Base-by-base conservation (phyloP, 2,888 invertebrate genomes). In the Hypomecis punctinalis region DNA sequence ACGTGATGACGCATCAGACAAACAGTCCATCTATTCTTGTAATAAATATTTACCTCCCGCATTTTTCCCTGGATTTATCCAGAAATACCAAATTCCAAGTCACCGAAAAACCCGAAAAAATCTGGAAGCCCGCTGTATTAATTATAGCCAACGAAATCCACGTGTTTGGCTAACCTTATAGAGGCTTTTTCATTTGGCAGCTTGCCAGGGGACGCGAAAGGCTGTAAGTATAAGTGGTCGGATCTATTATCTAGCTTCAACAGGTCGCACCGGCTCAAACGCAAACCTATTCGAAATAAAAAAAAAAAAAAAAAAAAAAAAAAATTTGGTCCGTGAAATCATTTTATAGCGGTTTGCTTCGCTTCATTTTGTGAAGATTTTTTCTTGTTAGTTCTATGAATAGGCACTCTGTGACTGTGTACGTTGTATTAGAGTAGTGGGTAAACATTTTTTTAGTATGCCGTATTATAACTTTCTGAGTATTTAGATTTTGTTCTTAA, bases 171-270 rank as follows among this genome's bases (percentile, higher is more conserved):
- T 49, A 1, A 36, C 37, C 11, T 23, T 42, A 45, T 53, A 23
- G 39, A 57, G 58, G 35, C 62, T 61, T 58, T 58, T 67, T 61
- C 40, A 66, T 69, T 71, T 72, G 71, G 71, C 71, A 1, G 5
- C 7, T 13, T 5, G 68, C 71, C 71, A 72, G 55, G 54, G 45
- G 40, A 39, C 48, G 55, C 63, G 51, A 68, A 64, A 66, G 58
- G 67, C 37, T 65, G 36, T 49, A 65, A 67, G 63, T 66, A 37
- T 49, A 65, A 67, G 63, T 66, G 67, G 61, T 46, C 46, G 59
- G 60, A 54, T 65, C 63, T 69, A 63, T 69, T 68, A 69, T 66
- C 60, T 59, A 52, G 39, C 10, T 60, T 62, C 71, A 72, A 72
- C 71, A 72, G 68, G 71, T 72, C 57, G 48, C 51, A 47, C 45